Evolutionary conservation across 2,113 vertebrate species (phyloP).

Genomic region (Phylloscopus whistleri): DNA sequence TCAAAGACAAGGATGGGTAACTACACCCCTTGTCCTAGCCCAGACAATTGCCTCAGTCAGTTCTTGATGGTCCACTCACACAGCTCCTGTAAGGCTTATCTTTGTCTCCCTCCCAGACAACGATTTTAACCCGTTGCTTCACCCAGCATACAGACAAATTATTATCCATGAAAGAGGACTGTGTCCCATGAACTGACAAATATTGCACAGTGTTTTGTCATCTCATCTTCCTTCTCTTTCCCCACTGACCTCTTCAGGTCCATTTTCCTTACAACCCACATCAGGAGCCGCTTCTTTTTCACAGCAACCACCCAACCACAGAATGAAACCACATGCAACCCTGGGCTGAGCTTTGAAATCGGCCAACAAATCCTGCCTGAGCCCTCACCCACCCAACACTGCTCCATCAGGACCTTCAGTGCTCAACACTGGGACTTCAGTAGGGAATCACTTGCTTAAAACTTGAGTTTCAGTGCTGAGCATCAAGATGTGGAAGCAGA

Average conservation of each 20-base stretch:
- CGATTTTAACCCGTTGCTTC: background rate
- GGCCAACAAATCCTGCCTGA: background rate
- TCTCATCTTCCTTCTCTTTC: background rate
- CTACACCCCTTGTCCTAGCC: background rate
- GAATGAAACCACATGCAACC: background rate
- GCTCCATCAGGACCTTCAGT: background rate
- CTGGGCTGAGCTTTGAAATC: background rate
- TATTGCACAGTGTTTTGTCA: background rate
- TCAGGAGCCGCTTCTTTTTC: background rate
- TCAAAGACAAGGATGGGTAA: background rate
- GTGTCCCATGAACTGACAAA: background rate
- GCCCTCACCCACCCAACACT: background rate
- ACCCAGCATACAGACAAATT: background rate
- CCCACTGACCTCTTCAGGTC: background rate
- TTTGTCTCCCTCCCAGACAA: background rate
- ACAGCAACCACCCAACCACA: background rate
- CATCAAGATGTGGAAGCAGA: background rate
- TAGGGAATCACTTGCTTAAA: background rate
- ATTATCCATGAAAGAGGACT: background rate
- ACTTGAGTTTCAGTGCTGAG: background rate
- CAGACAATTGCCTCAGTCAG: background rate
- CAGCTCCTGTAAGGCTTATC: background rate
- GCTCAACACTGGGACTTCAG: background rate
- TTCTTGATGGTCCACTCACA: background rate
- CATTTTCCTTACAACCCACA: rapidly evolving